These are phyloP conservation scores for Bursaphelenchus okinawaensis DNA, from an alignment of 2,888 invertebrate genomes.

Conservation along the genomic window DNA sequence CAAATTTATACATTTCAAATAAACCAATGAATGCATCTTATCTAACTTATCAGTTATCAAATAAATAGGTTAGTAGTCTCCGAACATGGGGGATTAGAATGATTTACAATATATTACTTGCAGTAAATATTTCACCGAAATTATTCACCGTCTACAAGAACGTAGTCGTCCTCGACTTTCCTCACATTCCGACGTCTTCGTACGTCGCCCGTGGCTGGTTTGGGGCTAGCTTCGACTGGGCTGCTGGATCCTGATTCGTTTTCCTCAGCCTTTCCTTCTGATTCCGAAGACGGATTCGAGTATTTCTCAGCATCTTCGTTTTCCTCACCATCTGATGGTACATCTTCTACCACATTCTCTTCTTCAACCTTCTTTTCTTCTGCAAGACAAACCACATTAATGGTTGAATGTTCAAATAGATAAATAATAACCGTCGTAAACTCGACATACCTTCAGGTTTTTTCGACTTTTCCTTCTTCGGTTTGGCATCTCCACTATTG, in stretches of 20 bases:
- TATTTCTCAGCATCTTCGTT: constrained; percentile 28
- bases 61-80: too few relatives aligned
- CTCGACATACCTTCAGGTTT: constrained; percentile 12
- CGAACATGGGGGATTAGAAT: too few relatives aligned
- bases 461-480: constrained; percentile 5
- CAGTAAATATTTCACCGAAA: too few relatives aligned
- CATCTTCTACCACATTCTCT: constrained; percentile 10
- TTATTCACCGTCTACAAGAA: not conserved
- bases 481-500: not conserved
- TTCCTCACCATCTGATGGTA: constrained; percentile 2
- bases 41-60: not conserved
- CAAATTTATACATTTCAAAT: not conserved
- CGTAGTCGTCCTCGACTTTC: constrained; percentile 17
- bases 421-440: too few relatives aligned
- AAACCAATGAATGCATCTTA: not conserved
- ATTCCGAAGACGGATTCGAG: constrained; percentile 23
- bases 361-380: constrained; percentile 6
- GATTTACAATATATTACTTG: too few relatives aligned
- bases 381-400: constrained; percentile 1
- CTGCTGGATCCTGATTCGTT: constrained; percentile 4
- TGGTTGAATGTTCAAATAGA: too few relatives aligned
- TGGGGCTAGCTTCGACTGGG: not conserved
- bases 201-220: not conserved
- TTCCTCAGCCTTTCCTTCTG: constrained; percentile 27
- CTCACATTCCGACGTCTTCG: not conserved